Evolutionary conservation across 2,113 vertebrate species (phyloP).

Genomic region (Cervus canadensis): DNA sequence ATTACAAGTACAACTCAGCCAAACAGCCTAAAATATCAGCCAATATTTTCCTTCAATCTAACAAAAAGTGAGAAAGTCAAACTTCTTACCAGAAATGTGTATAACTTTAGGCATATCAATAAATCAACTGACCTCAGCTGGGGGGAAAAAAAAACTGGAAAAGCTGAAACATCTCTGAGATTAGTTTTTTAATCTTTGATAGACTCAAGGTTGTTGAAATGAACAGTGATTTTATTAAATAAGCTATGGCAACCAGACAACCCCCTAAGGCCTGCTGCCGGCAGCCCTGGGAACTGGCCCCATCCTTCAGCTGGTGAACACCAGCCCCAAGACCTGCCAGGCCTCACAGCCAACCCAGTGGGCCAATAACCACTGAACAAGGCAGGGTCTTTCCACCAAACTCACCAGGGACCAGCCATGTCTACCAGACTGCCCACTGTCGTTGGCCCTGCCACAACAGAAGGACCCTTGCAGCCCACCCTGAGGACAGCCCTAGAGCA

Average conservation of each 20-base stretch:
- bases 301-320: not conserved
- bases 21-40: not conserved
- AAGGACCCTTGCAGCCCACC: rapidly evolving
- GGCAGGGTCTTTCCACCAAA: not conserved
- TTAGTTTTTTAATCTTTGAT: conserved; percentile 30
- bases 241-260: not conserved
- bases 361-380: not conserved
- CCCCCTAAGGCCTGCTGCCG: not conserved
- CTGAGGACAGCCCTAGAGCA: not conserved
- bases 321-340: not conserved
- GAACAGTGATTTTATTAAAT: conserved; percentile 18
- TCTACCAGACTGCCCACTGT: not conserved
- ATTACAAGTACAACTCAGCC: not conserved
- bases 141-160: not conserved
- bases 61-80: conserved; percentile 9
- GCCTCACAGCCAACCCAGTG: not conserved
- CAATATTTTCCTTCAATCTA: conserved; percentile 7
- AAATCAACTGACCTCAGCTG: conserved; percentile 32
- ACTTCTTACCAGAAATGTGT: conserved; percentile 55
- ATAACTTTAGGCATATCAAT: conserved; percentile 53
- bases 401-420: not conserved
- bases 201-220: not conserved
- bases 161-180: conserved; percentile 43
- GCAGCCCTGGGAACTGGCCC: not conserved
- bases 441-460: not conserved